Conservation (phyloP, 1,140 invertebrate species). For the Diabrotica virgifera region DNA sequence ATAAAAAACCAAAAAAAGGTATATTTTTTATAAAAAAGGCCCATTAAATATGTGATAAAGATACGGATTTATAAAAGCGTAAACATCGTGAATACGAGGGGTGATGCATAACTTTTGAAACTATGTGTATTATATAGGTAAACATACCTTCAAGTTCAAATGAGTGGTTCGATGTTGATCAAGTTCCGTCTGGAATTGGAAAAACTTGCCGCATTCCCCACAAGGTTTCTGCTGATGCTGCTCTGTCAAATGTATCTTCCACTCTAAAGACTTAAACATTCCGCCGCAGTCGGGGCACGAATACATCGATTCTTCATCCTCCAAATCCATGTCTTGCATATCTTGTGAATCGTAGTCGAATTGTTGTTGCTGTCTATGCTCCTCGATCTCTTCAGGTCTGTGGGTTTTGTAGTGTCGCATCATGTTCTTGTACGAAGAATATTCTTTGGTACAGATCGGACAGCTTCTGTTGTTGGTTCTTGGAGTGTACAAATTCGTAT, state of each 20-base stretch:
- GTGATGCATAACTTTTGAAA: no score
- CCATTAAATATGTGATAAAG: no score
- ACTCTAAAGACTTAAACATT: constrained; percentile 54
- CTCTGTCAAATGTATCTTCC: constrained; percentile 54
- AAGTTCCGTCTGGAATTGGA: constrained; percentile 56
- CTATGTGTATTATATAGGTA: no score
- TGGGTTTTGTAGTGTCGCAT: constrained; percentile 55
- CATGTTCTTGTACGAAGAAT: constrained; percentile 54
- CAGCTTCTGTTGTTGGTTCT: constrained; percentile 36
- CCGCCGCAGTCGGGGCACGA: constrained; percentile 57
- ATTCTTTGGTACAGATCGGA: constrained; percentile 53
- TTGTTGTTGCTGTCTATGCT: not conserved
- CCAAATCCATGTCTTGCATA: constrained; percentile 24
- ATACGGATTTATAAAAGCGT: no score
- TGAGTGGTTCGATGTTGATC: constrained; percentile 64
- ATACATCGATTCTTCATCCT: constrained; percentile 54
- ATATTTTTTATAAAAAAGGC: no score
- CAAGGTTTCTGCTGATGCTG: constrained; percentile 57
- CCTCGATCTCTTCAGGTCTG: constrained; percentile 24
- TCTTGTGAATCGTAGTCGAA: not conserved
- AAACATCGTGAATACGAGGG: no score
- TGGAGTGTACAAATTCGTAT: not conserved
- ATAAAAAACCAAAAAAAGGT: no score
- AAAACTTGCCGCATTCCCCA: constrained; percentile 60
- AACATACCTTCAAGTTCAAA: constrained; percentile 58